Evolutionary conservation across 2,113 vertebrate genomes (phyloP).

Genomic region (Glaucidium brasilianum): DNA sequence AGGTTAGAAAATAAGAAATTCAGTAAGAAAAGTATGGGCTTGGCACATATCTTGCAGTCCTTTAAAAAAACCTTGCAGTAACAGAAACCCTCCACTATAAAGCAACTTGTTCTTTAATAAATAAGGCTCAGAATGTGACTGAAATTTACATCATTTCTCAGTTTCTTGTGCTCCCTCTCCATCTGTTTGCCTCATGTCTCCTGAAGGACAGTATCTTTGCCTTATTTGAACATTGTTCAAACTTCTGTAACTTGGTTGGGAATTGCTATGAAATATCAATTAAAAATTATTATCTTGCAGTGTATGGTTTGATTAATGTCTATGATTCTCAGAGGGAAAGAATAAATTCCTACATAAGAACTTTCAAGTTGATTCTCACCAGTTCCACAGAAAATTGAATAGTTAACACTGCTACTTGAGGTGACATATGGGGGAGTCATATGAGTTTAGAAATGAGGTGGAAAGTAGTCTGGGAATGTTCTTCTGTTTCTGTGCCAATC

Average conservation of each 20-base stretch:
- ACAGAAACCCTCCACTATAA: neutral
- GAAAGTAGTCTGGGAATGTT: neutral
- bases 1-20: neutral
- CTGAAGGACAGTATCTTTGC: neutral
- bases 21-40: neutral
- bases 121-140: neutral
- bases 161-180: neutral
- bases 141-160: neutral
- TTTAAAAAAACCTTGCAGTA: neutral
- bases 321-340: neutral
- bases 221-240: neutral
- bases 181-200: neutral
- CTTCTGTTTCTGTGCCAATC: neutral
- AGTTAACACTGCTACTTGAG: neutral
- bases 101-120: neutral
- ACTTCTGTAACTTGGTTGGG: neutral
- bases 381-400: slow-evolving; percentile 9
- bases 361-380: neutral
- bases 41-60: neutral
- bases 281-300: neutral
- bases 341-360: neutral
- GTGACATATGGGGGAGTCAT: neutral
- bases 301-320: neutral
- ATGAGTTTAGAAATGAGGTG: neutral
- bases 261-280: neutral